These are phyloP conservation scores for Tuta absoluta DNA, from an alignment of 2,888 invertebrate genomes.

Conservation along the genomic window DNA sequence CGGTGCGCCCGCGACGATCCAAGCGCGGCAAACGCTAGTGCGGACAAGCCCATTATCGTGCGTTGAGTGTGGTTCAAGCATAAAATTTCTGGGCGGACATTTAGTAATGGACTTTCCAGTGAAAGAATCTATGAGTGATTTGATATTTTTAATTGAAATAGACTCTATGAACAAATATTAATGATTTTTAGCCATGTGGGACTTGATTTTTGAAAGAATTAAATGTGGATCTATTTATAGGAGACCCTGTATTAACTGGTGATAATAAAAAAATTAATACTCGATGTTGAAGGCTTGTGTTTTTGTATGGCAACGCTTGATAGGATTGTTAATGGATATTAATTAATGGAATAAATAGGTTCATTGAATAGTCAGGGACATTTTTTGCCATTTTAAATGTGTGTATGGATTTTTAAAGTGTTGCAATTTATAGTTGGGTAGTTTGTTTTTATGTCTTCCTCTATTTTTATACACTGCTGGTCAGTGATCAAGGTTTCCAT, in stretches of 20 bases:
- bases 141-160: background rate
- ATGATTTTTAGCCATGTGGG: background rate
- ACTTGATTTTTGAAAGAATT: background rate
- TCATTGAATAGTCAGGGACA: background rate
- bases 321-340: background rate
- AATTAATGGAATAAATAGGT: too few relatives aligned
- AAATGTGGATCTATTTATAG: background rate
- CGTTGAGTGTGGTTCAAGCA: background rate
- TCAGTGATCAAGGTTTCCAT: too few relatives aligned
- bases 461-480: background rate
- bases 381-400: background rate
- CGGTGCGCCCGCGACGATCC: constrained; percentile 52
- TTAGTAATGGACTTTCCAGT: constrained; percentile 8
- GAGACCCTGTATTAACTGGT: background rate
- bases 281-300: constrained; percentile 19
- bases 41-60: constrained; percentile 23
- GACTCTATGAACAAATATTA: background rate
- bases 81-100: background rate
- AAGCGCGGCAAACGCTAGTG: constrained; percentile 53
- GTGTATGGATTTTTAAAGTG: background rate
- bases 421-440: background rate
- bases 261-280: constrained; percentile 19
- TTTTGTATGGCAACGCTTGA: constrained; percentile 13
- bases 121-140: background rate
- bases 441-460: background rate